phyloP scores from a whole-genome alignment of 2,113 vertebrate genomes.

The Suricata suricatta region DNA sequence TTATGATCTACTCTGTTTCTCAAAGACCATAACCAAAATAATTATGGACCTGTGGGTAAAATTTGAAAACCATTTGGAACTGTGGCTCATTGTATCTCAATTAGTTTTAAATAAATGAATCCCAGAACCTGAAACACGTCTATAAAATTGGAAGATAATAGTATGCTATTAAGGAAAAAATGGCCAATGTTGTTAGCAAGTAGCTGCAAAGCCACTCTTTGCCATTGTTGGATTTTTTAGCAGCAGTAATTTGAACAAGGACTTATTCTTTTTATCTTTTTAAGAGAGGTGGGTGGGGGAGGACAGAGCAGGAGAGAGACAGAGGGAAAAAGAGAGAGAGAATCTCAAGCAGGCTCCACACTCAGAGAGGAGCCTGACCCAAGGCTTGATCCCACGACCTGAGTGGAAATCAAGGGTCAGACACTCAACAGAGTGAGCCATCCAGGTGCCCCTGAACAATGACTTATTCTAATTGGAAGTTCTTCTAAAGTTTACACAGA shows the following conservation, averaged over 20 bases:
- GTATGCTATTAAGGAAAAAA: background rate
- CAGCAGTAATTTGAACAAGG: background rate
- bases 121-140: background rate
- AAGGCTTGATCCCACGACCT: no score
- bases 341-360: no score
- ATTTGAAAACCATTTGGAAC: background rate
- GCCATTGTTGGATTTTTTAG: background rate
- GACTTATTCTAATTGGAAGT: background rate
- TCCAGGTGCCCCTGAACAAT: background rate
- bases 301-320: no score
- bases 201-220: background rate
- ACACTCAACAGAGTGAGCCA: no score
- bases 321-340: no score
- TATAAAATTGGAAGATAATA: background rate
- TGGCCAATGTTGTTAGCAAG: background rate
- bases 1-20: background rate
- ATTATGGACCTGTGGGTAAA: background rate
- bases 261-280: background rate
- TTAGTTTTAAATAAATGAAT: background rate
- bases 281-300: no score
- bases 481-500: background rate
- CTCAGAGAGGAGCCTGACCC: no score
- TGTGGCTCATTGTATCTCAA: background rate
- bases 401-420: no score
- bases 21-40: constrained; percentile 12